Conservation (phyloP, 2,113 vertebrate species). For the Pogona vitticeps region DNA sequence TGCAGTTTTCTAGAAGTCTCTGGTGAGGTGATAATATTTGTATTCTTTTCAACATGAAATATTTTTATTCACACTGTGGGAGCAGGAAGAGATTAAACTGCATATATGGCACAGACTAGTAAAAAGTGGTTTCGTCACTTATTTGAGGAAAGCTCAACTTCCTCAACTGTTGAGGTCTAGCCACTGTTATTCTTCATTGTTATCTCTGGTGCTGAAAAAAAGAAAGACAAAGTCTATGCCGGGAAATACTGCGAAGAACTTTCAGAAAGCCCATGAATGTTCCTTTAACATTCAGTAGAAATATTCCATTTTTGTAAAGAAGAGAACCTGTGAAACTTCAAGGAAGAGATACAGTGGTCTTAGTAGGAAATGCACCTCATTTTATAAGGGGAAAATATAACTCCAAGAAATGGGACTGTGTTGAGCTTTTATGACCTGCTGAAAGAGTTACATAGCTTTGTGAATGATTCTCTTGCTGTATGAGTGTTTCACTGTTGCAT, state of each 20-base stretch:
- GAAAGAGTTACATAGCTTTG: not conserved
- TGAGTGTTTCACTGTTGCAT: not conserved
- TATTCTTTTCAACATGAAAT: no score
- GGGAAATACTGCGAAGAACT: not conserved
- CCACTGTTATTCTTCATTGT: not conserved
- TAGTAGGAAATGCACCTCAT: not conserved
- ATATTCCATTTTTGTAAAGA: accelerated
- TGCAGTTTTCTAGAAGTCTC: no score
- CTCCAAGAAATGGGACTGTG: not conserved
- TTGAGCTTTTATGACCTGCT: constrained; percentile 1
- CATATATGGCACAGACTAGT: not conserved
- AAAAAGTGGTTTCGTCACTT: constrained; percentile 13
- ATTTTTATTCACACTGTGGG: no score
- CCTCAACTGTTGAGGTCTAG: not conserved
- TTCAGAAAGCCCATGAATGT: constrained; percentile 16
- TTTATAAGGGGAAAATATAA: not conserved
- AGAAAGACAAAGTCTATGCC: not conserved
- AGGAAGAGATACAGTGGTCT: accelerated
- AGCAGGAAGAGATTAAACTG: not conserved
- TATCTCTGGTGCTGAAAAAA: constrained; percentile 15
- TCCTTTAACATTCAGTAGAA: not conserved
- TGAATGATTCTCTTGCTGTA: not conserved
- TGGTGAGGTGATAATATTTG: no score
- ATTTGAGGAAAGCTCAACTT: not conserved
- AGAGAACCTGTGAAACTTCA: not conserved